A percentile compares a stretch with the other conserved stretches of the same genome.
Conservation (phyloP, 1,140 invertebrate species). For the Brachionus sp. region DNA sequence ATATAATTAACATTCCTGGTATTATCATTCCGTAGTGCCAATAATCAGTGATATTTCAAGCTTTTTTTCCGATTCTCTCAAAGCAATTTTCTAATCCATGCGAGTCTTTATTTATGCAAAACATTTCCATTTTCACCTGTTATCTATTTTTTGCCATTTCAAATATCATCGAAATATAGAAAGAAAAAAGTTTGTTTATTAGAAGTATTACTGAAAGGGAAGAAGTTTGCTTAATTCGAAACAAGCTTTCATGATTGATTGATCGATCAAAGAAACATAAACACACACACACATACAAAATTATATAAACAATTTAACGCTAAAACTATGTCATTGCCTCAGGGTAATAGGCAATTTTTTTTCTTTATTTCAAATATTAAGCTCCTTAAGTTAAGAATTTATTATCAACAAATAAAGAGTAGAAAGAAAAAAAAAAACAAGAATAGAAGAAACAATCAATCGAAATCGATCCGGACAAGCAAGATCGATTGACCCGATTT, state of each 20-base stretch:
- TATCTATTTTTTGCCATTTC: conserved; percentile 30
- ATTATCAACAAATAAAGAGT: neutral
- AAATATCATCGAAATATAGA: conserved; percentile 7
- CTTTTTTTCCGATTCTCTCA: neutral
- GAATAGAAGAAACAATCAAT: neutral
- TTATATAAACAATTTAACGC: conserved; percentile 38
- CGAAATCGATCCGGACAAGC: conserved; percentile 3
- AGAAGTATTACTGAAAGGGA: conserved; percentile 9
- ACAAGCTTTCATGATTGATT: conserved; percentile 36
- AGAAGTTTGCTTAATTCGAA: conserved; percentile 37
- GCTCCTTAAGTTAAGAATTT: conserved; percentile 25
- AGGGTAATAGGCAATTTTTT: conserved; percentile 10
- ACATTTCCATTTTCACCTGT: conserved; percentile 33
- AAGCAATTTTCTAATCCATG: conserved; percentile 17
- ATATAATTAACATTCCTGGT: conserved; percentile 27
- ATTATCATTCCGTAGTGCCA: neutral
- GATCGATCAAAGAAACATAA: neutral
- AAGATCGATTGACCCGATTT: conserved; percentile 21
- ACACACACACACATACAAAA: conserved; percentile 19
- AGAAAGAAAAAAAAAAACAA: neutral
- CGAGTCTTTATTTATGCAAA: conserved; percentile 33
- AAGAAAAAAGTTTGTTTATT: neutral
- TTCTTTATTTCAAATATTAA: neutral
- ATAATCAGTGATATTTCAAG: neutral
- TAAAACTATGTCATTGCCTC: conserved; percentile 28